Evolutionary conservation across 1,140 invertebrate species (phyloP).

Genomic region (Heliconius hermathena): DNA sequence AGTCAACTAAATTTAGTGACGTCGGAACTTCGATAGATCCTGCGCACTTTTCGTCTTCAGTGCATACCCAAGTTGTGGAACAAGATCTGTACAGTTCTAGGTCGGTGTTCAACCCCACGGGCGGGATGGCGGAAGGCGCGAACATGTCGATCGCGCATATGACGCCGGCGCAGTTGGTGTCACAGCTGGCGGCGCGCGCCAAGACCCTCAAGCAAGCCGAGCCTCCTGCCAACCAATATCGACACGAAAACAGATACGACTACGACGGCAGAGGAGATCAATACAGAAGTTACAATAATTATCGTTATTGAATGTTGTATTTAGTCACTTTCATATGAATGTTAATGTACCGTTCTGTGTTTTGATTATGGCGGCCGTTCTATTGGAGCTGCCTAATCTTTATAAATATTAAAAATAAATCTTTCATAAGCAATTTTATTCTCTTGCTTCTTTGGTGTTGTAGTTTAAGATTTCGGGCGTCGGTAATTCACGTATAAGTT

Average conservation of each 20-base stretch:
- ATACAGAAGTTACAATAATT: slow-evolving; percentile 50
- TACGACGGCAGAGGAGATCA: slow-evolving; percentile 51
- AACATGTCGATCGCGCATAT: slow-evolving; percentile 72
- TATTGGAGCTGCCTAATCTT: background rate
- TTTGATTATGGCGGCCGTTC: background rate
- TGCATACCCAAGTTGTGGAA: slow-evolving; percentile 75
- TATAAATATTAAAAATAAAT: background rate
- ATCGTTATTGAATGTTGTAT: slow-evolving; percentile 52
- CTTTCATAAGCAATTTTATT: background rate
- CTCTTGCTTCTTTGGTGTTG: background rate
- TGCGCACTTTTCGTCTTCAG: slow-evolving; percentile 53
- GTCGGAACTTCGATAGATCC: slow-evolving; percentile 52
- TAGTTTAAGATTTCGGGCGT: background rate
- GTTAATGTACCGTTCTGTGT: background rate
- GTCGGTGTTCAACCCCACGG: slow-evolving; percentile 65
- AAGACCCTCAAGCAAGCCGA: slow-evolving; percentile 69
- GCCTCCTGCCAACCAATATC: slow-evolving; percentile 40
- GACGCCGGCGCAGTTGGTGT: slow-evolving; percentile 74
- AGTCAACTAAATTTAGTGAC: slow-evolving; percentile 47
- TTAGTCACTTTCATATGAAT: background rate
- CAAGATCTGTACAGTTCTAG: slow-evolving; percentile 70
- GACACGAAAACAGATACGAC: slow-evolving; percentile 45
- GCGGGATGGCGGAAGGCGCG: slow-evolving; percentile 54
- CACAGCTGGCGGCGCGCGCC: slow-evolving; percentile 71
- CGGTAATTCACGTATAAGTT: background rate